A percentile compares a stretch with the other conserved stretches of the same genome.
These are phyloP conservation scores for Drosophila infuscata DNA, from an alignment of 2,888 invertebrate species.

Conservation along the genomic window DNA sequence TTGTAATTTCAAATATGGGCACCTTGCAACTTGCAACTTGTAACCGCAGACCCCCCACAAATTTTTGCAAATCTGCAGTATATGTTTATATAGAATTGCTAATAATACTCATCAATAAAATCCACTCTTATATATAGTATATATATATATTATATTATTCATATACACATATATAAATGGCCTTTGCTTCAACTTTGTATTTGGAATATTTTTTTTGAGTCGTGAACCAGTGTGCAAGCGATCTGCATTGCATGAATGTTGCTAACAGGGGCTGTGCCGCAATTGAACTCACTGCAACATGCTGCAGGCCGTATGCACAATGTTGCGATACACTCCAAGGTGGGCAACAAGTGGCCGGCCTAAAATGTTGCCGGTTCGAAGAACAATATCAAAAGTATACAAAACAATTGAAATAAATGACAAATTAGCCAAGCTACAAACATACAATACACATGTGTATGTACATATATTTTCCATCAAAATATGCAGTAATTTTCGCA, in stretches of 20 bases:
- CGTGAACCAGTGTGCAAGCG: constrained; percentile 38
- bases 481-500: background rate
- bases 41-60: no score
- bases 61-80: no score
- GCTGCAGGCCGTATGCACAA: constrained; percentile 20
- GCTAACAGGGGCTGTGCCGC: background rate
- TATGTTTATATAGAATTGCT: background rate
- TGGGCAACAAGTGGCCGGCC: constrained; percentile 62
- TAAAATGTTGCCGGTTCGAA: constrained; percentile 26
- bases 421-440: background rate
- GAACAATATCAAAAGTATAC: background rate
- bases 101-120: background rate
- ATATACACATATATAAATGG: no score
- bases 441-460: background rate
- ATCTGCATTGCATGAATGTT: constrained; percentile 25
- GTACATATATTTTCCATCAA: background rate
- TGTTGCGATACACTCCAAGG: constrained; percentile 38
- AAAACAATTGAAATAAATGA: background rate
- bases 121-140: background rate
- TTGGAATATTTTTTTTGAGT: background rate
- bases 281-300: constrained; percentile 19
- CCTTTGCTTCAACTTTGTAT: background rate
- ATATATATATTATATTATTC: background rate
- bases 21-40: no score
- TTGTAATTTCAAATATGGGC: no score